These are phyloP conservation scores for Colletes gigas DNA, from an alignment of 1,140 invertebrate species.

Conservation along the genomic window DNA sequence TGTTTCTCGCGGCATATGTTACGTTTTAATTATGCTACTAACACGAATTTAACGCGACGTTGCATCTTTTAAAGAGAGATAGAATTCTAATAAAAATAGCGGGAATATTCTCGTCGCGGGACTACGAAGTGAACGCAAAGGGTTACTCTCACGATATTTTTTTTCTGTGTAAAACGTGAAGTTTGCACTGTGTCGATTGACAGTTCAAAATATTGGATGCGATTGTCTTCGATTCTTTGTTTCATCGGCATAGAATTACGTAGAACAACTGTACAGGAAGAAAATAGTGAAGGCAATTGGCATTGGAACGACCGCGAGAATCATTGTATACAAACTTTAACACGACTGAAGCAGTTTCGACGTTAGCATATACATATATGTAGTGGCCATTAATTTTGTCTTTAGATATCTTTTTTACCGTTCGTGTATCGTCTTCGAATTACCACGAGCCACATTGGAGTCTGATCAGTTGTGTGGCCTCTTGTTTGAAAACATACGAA, in stretches of 20 bases:
- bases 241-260: not conserved
- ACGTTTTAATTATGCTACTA: not conserved
- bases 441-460: not conserved
- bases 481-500: not conserved
- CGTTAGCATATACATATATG: not conserved
- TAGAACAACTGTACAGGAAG: no score
- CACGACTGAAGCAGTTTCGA: no score
- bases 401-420: not conserved
- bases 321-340: not conserved
- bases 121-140: conserved; percentile 3
- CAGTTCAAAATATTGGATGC: not conserved
- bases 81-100: not conserved
- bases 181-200: not conserved
- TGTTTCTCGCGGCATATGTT: not conserved
- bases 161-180: not conserved
- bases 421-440: not conserved
- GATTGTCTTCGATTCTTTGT: not conserved
- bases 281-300: not conserved
- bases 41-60: not conserved
- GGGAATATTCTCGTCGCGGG: not conserved
- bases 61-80: not conserved
- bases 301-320: not conserved
- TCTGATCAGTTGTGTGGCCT: not conserved
- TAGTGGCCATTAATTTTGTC: not conserved
- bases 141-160: not conserved